Evolutionary conservation across 1,140 invertebrate species (phyloP), one percentile per base, ranked within the genome.

Genomic region (Homarus americanus): DNA sequence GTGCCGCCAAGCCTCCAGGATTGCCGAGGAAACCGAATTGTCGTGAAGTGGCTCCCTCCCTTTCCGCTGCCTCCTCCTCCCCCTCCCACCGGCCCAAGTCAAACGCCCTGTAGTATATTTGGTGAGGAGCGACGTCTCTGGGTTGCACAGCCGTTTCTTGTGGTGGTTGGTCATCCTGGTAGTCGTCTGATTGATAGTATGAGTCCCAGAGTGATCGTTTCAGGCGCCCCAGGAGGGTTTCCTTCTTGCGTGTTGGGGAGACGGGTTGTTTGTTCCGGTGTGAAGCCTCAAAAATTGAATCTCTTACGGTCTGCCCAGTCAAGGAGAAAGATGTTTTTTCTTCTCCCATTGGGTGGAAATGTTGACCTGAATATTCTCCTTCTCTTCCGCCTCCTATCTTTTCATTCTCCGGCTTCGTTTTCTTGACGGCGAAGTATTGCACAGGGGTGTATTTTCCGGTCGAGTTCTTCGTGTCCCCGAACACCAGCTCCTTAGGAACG

Each of bases 351-450:
- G n/a, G 28, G 32, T 32, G 63, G 32, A 9, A 7, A 28, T 69
- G 17, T 9, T 69, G 63, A 32, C n/a, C 63, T 15, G 44, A 49
- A 15, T 49, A 5, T 49, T 49, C 44, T 49, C 12, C 12, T 5
- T 49, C 12, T 49, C 12, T 49, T 24, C 17, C 4, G 24, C 24
- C 20, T 20, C 53, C 53, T 58, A 24, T 20, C 53, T 58, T 58
- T 15, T 3, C 17, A 4, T 58, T 58, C 4, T 15, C 15, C 12
- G 24, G 5, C 63, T 69, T 69, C 32, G 63, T 32, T 32, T 69
- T 69, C 63, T 32, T 69, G 5, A 69, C 63, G 12, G 63, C 63
- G n/a, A 69, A 69, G n/a, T 69, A 69, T 28, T 69, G 63, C 53
- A 69, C 63, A 4, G 63, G 63, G 28, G 1, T 3, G 5, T 10